A percentile compares a stretch with the other conserved stretches of the same genome.
These are phyloP conservation scores for Galemys pyrenaicus DNA, from an alignment of 2,113 vertebrate species.

Conservation along the genomic window DNA sequence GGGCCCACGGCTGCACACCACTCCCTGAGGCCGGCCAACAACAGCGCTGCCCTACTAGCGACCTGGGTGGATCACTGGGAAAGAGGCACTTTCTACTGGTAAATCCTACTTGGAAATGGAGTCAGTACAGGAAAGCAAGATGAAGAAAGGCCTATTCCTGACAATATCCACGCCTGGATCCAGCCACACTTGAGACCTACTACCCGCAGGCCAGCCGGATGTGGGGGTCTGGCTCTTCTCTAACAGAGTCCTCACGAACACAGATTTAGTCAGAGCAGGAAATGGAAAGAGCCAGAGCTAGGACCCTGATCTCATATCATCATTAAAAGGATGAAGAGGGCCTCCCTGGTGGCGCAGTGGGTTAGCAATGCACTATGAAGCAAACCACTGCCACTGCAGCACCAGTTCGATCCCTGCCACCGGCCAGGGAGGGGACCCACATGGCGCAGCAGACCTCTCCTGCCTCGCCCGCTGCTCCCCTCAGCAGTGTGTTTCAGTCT, in stretches of 20 bases:
- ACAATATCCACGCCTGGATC: background rate
- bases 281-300: background rate
- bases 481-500: no score
- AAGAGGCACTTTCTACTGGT: background rate
- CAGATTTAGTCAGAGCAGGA: background rate
- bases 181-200: background rate
- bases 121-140: background rate
- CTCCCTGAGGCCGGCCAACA: background rate
- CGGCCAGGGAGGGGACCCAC: no score
- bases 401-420: no score
- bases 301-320: background rate
- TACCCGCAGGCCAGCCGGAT: background rate
- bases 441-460: no score
- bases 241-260: background rate
- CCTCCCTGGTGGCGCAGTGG: no score
- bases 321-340: background rate
- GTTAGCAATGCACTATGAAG: no score
- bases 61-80: background rate
- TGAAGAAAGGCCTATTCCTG: background rate
- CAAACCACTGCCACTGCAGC: no score
- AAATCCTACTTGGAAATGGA: conserved; percentile 4
- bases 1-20: no score
- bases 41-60: no score
- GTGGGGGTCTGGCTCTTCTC: background rate
- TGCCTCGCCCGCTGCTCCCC: no score